These are phyloP conservation scores for Taurulus bubalis DNA, from an alignment of 2,113 vertebrate genomes.

Conservation along the genomic window DNA sequence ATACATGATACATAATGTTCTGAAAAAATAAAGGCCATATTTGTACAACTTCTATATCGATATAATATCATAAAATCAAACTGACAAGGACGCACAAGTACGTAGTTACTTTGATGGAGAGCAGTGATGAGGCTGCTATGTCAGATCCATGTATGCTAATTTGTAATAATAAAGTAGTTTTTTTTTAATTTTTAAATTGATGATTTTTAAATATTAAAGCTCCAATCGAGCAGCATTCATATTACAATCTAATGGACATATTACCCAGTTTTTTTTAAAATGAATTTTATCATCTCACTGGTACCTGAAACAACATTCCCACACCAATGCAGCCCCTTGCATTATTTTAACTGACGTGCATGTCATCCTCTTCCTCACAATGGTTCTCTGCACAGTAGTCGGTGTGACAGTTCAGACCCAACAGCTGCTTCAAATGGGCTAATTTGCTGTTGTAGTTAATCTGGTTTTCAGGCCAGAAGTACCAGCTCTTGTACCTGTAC, in stretches of 20 bases:
- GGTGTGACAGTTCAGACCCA: background rate
- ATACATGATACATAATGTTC: background rate
- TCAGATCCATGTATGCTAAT: background rate
- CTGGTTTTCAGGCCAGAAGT: background rate
- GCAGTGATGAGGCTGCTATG: background rate
- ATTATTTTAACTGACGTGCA: background rate
- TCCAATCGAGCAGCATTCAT: background rate
- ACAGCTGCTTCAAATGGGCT: background rate
- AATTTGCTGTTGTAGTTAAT: background rate
- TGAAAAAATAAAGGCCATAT: background rate
- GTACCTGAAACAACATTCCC: conserved; percentile 1
- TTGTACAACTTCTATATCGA: background rate
- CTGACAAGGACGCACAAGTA: background rate
- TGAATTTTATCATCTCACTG: background rate
- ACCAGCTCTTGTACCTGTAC: background rate
- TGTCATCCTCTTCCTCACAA: background rate
- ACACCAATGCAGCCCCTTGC: background rate
- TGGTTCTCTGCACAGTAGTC: background rate
- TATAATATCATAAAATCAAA: background rate
- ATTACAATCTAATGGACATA: background rate
- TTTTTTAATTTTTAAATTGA: background rate
- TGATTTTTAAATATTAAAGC: background rate
- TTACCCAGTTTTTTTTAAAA: background rate
- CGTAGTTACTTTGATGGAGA: background rate
- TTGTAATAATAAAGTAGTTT: background rate